Base-by-base conservation (phyloP, 2,113 vertebrate species). In the Emydura subglobosa region DNA sequence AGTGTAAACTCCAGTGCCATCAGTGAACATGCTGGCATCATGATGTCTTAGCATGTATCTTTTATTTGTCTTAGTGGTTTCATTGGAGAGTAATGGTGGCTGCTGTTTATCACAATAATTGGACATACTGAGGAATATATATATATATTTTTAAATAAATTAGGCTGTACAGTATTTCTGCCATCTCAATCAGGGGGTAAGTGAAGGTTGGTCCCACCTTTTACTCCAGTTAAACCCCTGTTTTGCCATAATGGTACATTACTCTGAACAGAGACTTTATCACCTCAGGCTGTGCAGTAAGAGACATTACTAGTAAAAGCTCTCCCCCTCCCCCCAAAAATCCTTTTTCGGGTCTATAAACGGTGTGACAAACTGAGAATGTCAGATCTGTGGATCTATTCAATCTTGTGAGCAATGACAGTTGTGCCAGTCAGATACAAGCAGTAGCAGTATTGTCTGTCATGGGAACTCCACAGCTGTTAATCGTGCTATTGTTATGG, bases 391-490 rank as follows among this genome's bases (percentile, higher is more conserved):
- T 95, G 95, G 95, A 96, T 97, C 97, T 97, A 95, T 98, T 98
- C 97, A 98, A 97, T 98, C 97, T 98, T 95, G 95, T 98, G 97
- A 98, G 98, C 92, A 51, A 89, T 90, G 97, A 97, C 98, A 98
- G 98, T 98, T 94, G 89, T 98, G 98, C 97, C 93, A 97, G 97
- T 98, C 94, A 92, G 96, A 94, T 92, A 93, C 97, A 88, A 96
- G 97, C 98, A 61, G 90, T 96, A 96, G 96, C 97, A 95, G 97
- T 98, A 98, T 99, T 99, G 98, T 99, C 95, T 97, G 96, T 97
- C 98, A 98, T 99, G 98, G 98, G 98, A 99, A 98, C 98, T 91
- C 79, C 85, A 98, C 99, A 99, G 99, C 99, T 99, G 99, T 97
- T 98, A 95, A 98, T 98, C 98, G 97, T 97, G 98, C 98, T 97